phyloP scores from a whole-genome alignment of 2,113 vertebrate species.

The Myrmecophaga tridactyla region DNA sequence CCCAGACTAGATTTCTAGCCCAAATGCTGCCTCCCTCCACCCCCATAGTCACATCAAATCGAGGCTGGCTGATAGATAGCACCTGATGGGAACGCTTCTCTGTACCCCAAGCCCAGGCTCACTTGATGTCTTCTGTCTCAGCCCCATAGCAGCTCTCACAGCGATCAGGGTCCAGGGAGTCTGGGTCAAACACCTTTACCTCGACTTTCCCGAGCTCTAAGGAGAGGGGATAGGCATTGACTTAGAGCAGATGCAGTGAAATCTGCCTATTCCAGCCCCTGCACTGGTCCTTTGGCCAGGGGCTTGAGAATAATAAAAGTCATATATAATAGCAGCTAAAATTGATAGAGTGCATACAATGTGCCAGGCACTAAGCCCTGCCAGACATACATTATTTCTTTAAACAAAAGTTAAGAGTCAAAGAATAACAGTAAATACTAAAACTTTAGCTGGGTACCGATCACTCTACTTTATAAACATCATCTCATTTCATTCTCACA shows the following conservation, averaged over 20 bases:
- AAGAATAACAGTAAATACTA: not conserved
- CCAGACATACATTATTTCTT: not conserved
- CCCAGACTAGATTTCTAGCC: not conserved
- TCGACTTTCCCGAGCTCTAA: slow-evolving; percentile 93
- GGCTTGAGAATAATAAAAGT: not conserved
- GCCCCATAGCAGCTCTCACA: slow-evolving; percentile 99
- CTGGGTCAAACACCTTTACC: slow-evolving; percentile 90
- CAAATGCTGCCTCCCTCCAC: too few species aligned
- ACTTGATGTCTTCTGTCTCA: slow-evolving; percentile 96
- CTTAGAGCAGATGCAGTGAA: not conserved
- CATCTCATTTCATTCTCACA: not conserved
- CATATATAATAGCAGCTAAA: not conserved
- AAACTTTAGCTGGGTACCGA: not conserved
- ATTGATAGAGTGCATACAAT: not conserved
- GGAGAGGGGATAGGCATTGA: slow-evolving; percentile 56
- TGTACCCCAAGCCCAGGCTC: slow-evolving; percentile 64
- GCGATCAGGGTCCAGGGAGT: slow-evolving; percentile 91
- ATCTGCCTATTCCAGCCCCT: not conserved
- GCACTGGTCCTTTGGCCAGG: not conserved
- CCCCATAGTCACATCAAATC: too few species aligned
- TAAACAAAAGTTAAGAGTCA: not conserved
- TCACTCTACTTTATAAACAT: not conserved
- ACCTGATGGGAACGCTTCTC: not conserved
- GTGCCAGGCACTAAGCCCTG: not conserved
- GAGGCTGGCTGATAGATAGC: not conserved